Percentiles rank a stretch among this genome's conserved stretches.
Evolutionary conservation across 2,888 invertebrate genomes (phyloP).

Genomic region (Corbicula japonica): DNA sequence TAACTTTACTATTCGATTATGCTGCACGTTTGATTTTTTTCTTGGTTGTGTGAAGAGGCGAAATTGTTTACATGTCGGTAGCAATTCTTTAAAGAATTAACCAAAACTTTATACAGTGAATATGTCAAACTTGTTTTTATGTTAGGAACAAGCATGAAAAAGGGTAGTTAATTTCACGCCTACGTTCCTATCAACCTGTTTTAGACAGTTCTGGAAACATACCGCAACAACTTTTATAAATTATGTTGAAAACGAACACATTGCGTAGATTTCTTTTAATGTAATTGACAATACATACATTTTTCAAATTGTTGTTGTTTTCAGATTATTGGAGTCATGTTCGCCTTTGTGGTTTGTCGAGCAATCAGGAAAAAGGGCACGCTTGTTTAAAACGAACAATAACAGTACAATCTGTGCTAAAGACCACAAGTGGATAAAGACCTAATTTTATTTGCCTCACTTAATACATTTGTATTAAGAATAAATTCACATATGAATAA

Average conservation of each 20-base stretch:
- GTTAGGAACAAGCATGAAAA: too few relatives aligned
- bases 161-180: background rate
- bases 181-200: background rate
- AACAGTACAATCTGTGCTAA: too few relatives aligned
- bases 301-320: conserved; percentile 6
- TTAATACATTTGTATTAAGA: too few relatives aligned
- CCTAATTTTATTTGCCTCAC: too few relatives aligned
- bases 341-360: conserved; percentile 53
- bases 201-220: too few relatives aligned
- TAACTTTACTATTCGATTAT: background rate
- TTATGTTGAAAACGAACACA: background rate
- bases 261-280: background rate
- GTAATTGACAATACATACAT: background rate
- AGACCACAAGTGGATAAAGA: too few relatives aligned
- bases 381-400: conserved; percentile 40
- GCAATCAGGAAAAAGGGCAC: conserved; percentile 47
- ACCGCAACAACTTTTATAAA: background rate
- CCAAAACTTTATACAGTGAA: too few relatives aligned
- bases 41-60: background rate
- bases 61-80: too few relatives aligned
- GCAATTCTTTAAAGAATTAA: too few relatives aligned
- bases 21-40: background rate
- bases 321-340: conserved; percentile 54
- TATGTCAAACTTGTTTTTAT: too few relatives aligned
- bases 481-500: too few relatives aligned